A percentile compares a stretch with the other conserved stretches of the same genome.
These are phyloP conservation scores for Tryphoninae sp. DNA, from an alignment of 2,888 invertebrate genomes.

Conservation along the genomic window DNA sequence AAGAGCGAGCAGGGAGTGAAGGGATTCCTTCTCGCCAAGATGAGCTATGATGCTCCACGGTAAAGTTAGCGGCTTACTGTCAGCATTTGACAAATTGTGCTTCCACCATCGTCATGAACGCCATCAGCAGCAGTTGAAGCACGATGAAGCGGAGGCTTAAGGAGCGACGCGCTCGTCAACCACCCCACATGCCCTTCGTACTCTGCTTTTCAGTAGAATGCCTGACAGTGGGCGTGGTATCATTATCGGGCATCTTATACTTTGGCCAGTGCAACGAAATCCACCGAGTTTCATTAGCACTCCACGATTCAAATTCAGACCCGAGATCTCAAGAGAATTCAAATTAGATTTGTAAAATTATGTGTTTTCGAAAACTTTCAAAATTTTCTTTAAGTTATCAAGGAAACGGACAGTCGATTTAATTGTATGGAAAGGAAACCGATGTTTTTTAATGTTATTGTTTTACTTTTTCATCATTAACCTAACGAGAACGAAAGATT, in stretches of 20 bases:
- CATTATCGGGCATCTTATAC: constrained; percentile 17
- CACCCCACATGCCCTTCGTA: constrained; percentile 61
- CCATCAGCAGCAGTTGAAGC: constrained; percentile 25
- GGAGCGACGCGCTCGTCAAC: constrained; percentile 45
- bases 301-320: neutral
- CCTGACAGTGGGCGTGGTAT: neutral
- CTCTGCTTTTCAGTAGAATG: constrained; percentile 33
- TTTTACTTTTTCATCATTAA: constrained; percentile 14
- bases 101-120: constrained; percentile 51
- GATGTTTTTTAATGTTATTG: neutral
- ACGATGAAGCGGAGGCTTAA: constrained; percentile 35
- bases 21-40: constrained; percentile 54
- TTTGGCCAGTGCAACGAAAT: neutral
- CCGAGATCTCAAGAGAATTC: neutral
- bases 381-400: too few species aligned
- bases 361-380: too few species aligned
- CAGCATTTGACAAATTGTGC: constrained; percentile 75
- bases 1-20: neutral
- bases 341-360: too few species aligned
- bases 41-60: constrained; percentile 71
- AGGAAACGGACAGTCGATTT: neutral
- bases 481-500: constrained; percentile 6
- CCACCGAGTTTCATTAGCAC: neutral
- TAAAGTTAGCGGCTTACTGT: constrained; percentile 74
- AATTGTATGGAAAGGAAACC: neutral